Evolutionary conservation across 1,140 invertebrate species (phyloP).

Genomic region (Battus philenor): DNA sequence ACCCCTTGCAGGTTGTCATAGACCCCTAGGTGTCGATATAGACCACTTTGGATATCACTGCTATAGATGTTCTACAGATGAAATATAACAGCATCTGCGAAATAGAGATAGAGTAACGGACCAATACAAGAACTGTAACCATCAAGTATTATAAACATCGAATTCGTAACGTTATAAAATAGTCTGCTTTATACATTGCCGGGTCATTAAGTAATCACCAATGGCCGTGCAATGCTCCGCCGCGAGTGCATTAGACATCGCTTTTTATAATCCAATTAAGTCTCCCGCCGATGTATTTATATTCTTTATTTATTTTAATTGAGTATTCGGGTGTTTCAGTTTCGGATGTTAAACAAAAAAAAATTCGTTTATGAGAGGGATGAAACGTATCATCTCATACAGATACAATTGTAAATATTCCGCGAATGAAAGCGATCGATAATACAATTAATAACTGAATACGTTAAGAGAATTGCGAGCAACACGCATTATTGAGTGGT

Average conservation of each 20-base stretch:
- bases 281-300: not conserved
- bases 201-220: no score
- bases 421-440: no score
- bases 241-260: not conserved
- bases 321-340: not conserved
- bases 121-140: no score
- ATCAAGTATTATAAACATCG: no score
- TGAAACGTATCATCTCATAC: not conserved
- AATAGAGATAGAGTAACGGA: no score
- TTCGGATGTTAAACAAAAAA: constrained; percentile 1
- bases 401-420: not conserved
- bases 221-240: not conserved
- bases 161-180: no score
- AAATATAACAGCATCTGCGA: no score
- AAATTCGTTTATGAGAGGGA: not conserved
- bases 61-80: no score
- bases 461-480: not conserved
- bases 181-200: no score
- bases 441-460: constrained; percentile 23
- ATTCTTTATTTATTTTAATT: not conserved
- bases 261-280: constrained; percentile 3
- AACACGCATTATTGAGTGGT: constrained; percentile 1
- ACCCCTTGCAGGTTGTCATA: no score
- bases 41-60: no score
- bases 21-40: no score